A percentile compares a stretch with the other conserved stretches of the same genome.
These are phyloP conservation scores for Mesoligia furuncula DNA, from an alignment of 2,888 invertebrate genomes.

Conservation along the genomic window DNA sequence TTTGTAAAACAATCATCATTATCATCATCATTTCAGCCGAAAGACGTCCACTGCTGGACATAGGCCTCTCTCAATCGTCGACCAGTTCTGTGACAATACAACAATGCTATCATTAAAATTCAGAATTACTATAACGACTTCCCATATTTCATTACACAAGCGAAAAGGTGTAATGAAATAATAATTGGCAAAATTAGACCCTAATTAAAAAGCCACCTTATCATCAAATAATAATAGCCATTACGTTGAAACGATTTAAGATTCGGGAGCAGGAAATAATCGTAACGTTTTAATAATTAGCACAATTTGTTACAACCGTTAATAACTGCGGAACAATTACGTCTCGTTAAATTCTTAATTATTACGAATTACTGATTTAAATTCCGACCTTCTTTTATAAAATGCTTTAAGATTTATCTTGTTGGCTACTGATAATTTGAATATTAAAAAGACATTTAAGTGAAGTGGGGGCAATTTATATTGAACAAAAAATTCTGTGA, in stretches of 20 bases:
- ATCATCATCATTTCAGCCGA: not conserved
- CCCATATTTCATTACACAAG: slow-evolving; percentile 7
- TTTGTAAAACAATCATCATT: not conserved
- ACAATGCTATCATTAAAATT: slow-evolving; percentile 11
- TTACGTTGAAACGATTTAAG: slow-evolving; percentile 47
- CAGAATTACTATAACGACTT: not conserved
- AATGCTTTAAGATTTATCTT: slow-evolving; percentile 2
- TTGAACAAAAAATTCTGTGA: not conserved
- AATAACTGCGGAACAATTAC: slow-evolving; percentile 40
- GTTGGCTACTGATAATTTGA: not conserved
- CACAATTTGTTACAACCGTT: slow-evolving; percentile 46
- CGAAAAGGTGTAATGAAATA: slow-evolving; percentile 22
- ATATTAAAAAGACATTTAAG: not conserved
- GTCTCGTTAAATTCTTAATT: slow-evolving; percentile 29
- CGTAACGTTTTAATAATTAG: slow-evolving; percentile 55
- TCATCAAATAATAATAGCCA: slow-evolving; percentile 30
- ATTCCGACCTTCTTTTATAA: slow-evolving; percentile 19
- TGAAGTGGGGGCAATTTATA: not conserved
- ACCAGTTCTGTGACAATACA: not conserved
- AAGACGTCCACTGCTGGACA: not conserved
- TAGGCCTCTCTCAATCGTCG: not conserved
- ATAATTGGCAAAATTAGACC: slow-evolving; percentile 25
- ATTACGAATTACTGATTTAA: slow-evolving; percentile 36
- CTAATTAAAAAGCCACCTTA: slow-evolving; percentile 29
- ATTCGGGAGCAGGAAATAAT: slow-evolving; percentile 46